Base-by-base conservation (phyloP, 1,140 invertebrate species). In the Lordiphosa clarofinis region DNA sequence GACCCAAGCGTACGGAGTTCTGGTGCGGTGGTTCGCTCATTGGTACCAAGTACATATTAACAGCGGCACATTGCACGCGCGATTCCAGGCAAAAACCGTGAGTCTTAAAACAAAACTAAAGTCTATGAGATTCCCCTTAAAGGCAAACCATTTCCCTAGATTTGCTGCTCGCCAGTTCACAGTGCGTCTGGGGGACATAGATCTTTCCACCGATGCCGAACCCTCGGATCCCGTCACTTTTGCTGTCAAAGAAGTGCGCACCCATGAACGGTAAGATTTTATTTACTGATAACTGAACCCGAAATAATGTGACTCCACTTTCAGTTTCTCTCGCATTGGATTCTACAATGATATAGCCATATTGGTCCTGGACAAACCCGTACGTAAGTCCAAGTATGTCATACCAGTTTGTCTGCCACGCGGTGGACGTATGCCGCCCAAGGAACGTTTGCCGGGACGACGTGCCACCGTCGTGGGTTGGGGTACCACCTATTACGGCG, bases 1-100 rank as follows among this genome's bases (percentile, higher is more conserved):
- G 96, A 6, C 93, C 94, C 24, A 92, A 94, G 63, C 91, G 95
- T 11, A 95, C 94, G 0, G 96, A 98, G 90, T 98, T 98, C 90
- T 98, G 96, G 95, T 98, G 97, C 76, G 97, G 96, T 0, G 97
- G 96, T 2, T 96, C 96, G 0, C 90, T 98, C 5, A 94, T 98
- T 31, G 94, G 93, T 7, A 89, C 92, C 9, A 91, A 92, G 54
- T 94, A 97, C 78, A 92, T 98, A 21, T 91, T 98, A 0, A 98
- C 97, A 0, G 96, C 96, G 1, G 96, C 96, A 10, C 97, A 98
- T 92, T 98, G 96, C 86, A 97, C 94, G 1, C 92, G 94, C 67
- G 95, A 97, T 88, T 94, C 94, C 1, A 92, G 94, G 59, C 95
- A 97, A 84, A 93, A 94, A 89, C 95, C 95, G 96, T 98, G 91